A percentile compares a stretch with the other conserved stretches of the same genome.
Conservation (phyloP, 1,140 invertebrate genomes). For the Papilio helenus region DNA sequence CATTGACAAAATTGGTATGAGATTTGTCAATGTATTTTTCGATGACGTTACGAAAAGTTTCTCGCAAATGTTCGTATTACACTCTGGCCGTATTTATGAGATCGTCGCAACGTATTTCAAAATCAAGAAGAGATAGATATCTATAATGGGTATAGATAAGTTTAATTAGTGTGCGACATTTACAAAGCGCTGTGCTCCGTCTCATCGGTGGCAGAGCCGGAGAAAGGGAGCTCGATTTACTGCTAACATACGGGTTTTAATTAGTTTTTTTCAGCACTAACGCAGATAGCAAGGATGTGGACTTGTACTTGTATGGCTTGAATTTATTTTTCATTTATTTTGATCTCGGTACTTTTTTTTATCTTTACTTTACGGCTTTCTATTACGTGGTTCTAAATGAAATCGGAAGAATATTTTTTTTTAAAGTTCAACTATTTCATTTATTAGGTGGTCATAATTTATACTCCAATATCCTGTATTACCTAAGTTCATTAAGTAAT, state of each 20-base stretch:
- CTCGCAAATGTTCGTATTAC: too few species aligned
- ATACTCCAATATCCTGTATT: background rate
- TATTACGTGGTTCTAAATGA: background rate
- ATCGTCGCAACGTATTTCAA: too few species aligned
- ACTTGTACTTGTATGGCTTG: background rate
- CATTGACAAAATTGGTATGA: too few species aligned
- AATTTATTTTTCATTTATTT: background rate
- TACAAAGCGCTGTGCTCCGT: conserved; percentile 21
- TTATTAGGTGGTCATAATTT: background rate
- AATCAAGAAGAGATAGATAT: background rate
- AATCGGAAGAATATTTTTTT: background rate
- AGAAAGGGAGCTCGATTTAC: background rate
- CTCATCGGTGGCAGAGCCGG: too few species aligned
- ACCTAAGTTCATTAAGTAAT: background rate
- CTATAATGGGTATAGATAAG: background rate
- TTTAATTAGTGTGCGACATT: conserved; percentile 25
- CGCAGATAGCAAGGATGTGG: background rate
- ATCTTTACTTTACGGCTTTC: background rate
- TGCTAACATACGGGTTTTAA: conserved; percentile 15
- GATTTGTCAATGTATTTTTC: too few species aligned
- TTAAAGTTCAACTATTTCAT: background rate
- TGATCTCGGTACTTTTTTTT: background rate
- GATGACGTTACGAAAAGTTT: too few species aligned
- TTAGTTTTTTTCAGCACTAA: conserved; percentile 14
- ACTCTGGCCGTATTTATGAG: too few species aligned